Evolutionary conservation across 37 sponge, comb jelly and placozoan genomes (phyloP), one percentile per base, ranked within the genome.

Genomic region (Geodia barretti): DNA sequence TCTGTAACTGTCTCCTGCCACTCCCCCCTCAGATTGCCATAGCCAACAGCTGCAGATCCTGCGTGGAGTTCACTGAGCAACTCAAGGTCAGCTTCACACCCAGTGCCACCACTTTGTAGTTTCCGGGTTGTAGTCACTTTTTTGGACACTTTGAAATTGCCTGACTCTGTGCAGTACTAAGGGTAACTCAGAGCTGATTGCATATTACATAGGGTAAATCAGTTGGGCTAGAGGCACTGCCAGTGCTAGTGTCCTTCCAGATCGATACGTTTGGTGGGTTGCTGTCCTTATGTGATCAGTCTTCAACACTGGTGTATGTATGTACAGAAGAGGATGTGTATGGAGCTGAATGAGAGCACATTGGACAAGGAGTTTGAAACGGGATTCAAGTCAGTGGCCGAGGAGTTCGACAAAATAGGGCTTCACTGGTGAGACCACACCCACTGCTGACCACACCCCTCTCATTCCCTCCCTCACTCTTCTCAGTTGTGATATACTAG

Each of bases 21-120:
- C 37, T 5, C 37, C 21, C 35, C 41, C 11, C 5, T 2, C 63
- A 91, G 91, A 91, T 92, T 43, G 88, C 92, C 23, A 72, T 72
- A 33, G 85, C 92, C 21, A 92, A 92, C 64, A 92, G 79, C 78
- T 92, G 92, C 43, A 34, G 67, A 29, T 47, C 80, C 20, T 84
- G 82, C 36, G 69, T 92, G 5, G 92, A 87, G 41, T 92, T 87
- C 38, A 29, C 86, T 0, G 78, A 84, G 1, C 86, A 87, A 24
- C 78, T 87, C 60, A 87, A 64, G 81, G 92, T 92, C 14, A 26
- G 85, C 74, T n/a, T n/a, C n/a, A n/a, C n/a, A n/a, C n/a, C n/a
- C n/a, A n/a, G n/a, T n/a, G n/a, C n/a, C n/a, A n/a, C n/a, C n/a
- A n/a, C n/a, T n/a, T n/a, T n/a, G n/a, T n/a, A n/a, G n/a, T n/a